A percentile compares a stretch with the other conserved stretches of the same genome.
Evolutionary conservation across 2,888 invertebrate species (phyloP).

Genomic region (Synanthedon vespiformis): DNA sequence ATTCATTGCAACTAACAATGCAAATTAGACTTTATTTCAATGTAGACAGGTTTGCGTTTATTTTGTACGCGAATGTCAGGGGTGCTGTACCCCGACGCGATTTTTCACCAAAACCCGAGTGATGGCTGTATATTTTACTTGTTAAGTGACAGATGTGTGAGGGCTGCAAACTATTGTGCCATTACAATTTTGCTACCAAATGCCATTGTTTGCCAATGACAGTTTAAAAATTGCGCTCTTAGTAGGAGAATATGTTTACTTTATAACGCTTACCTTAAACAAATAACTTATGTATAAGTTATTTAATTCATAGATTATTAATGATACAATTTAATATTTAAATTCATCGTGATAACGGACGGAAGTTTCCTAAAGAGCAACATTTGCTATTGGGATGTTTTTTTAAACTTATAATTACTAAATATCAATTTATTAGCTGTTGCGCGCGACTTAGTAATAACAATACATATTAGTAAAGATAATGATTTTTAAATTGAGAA

Average conservation of each 20-base stretch:
- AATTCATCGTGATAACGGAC: no score
- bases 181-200: constrained; percentile 60
- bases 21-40: constrained; percentile 31
- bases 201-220: constrained; percentile 49
- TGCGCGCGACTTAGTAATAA: no score
- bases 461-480: no score
- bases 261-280: no score
- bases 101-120: constrained; percentile 62
- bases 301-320: no score
- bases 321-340: no score
- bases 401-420: no score
- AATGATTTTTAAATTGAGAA: no score
- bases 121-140: constrained; percentile 69
- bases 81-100: constrained; percentile 47
- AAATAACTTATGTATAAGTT: no score
- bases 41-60: constrained; percentile 9
- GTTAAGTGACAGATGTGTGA: constrained; percentile 67
- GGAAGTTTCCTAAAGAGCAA: no score
- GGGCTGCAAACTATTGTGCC: constrained; percentile 66
- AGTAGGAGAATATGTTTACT: background rate
- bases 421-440: no score
- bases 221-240: constrained; percentile 49
- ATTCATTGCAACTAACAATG: constrained; percentile 34
- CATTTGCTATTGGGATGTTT: no score
- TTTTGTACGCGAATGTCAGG: constrained; percentile 20